Base-by-base conservation (phyloP, 1,140 invertebrate genomes). In the Drosophila athabasca region DNA sequence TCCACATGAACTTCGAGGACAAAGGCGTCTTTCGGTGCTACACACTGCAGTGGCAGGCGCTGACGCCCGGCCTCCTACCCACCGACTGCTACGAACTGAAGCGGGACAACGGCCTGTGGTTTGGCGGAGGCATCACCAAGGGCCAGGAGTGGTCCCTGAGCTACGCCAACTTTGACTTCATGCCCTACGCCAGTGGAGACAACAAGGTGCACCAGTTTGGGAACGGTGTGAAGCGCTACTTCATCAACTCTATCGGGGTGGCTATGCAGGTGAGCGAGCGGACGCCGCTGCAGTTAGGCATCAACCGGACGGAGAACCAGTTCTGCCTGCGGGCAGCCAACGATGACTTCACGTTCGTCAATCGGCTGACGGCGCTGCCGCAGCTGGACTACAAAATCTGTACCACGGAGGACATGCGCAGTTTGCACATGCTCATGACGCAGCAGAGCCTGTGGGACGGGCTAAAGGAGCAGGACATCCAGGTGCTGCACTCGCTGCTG, bases 381-480 rank as follows among this genome's bases (percentile, higher is more conserved):
- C 93, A 95, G 66, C 91, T 98, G 62, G 96, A 96, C 60, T 98
- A 98, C 76, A 96, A 96, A 39, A 95, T 98, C 41, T 98, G 97
- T 77, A 96, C 95, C 0, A 95, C 95, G 0, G 93, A 93, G 60
- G 96, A 97, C 69, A 96, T 97, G 93, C 95, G 94, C 17, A 94
- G 93, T 15, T 90, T 97, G 1, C 96, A 97, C 80, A 93, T 93
- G 62, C 92, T 93, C 65, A 93, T 95, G 83, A 94, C 94, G 0
- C 94, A 96, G 76, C 95, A 96, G 59, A 94, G 94, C 6, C 92
- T 97, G 2, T 97, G 96, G 96, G 96, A 97, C 75, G 96, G 96
- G 0, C 78, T 97, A 0, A 96, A 95, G 75, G 94, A 95, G 26
- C 94, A 94, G 48, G 96, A 97, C 61, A 93, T 95, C 13, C 93